Evolutionary conservation across 2,113 vertebrate genomes (phyloP), one percentile per base, ranked within the genome.

Genomic region (Hippocampus comes): DNA sequence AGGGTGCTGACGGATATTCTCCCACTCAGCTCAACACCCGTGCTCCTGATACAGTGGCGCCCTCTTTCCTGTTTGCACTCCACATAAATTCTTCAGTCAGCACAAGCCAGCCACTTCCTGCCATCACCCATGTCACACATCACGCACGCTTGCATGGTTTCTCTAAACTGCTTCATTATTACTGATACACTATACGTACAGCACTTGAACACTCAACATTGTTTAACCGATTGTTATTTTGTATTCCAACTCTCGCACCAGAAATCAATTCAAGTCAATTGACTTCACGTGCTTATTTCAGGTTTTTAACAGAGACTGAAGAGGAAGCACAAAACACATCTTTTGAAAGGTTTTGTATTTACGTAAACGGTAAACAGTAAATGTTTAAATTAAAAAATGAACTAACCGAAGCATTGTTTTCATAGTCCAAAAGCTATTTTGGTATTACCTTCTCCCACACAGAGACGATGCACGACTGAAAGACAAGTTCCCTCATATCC

Each of bases 401-500:
- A 59, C 14, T 38, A 42, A 38, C 30, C 1, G 1, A 20, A 55
- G 20, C 51, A n/a, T 21, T n/a, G n/a, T n/a, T 9, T 20, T 38
- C 15, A 79, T 73, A 34, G 25, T 30, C 91, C 27, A 30, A 34
- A 61, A 14, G 23, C 56, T 15, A 30, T 61, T 61, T 61, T 17
- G 9, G 1, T 12, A 5, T 92, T 92, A 93, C 93, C 92, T 93
- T 92, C 80, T 93, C 90, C 91, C 91, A 92, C 65, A 91, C 88
- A 89, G 91, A 88, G 82, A 90, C 83, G 15, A 89, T 87, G 78
- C 91, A 91, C 73, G 91, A 83, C 75, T 91, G 91, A 70, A 88
- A 90, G 67, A 88, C 89, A 38, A 93, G 80, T 74, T 93, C 93
- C 90, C 92, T 92, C 93, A 94, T 94, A 46, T 89, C 87, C 84